These are phyloP conservation scores for Micromys minutus DNA, from an alignment of 2,113 vertebrate genomes.

Conservation along the genomic window DNA sequence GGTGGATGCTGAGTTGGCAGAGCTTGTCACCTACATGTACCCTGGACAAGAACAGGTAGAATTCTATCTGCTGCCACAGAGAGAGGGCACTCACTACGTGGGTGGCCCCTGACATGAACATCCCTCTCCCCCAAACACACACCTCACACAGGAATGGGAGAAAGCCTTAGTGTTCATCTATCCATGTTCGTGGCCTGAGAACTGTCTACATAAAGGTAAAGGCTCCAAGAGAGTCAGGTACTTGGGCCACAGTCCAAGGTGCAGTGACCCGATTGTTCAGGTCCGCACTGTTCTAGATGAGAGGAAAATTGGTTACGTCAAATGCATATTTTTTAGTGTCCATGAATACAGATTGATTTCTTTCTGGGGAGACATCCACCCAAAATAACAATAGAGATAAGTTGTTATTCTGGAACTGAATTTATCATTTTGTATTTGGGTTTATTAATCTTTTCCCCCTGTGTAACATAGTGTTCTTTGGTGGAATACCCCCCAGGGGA, in stretches of 20 bases:
- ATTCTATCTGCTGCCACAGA: background rate
- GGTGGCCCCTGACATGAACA: background rate
- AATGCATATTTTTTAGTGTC: background rate
- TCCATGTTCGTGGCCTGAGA: background rate
- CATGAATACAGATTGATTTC: background rate
- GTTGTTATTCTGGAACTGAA: too few relatives aligned
- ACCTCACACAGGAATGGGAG: too few relatives aligned
- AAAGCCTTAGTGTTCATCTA: background rate
- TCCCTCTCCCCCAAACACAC: background rate
- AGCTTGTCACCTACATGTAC: fast-evolving
- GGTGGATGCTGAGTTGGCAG: background rate
- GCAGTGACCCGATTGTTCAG: background rate
- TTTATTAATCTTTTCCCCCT: background rate
- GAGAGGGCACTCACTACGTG: background rate
- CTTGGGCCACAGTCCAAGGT: background rate
- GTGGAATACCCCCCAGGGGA: background rate
- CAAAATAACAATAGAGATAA: background rate
- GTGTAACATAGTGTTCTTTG: background rate
- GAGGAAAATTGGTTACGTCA: background rate
- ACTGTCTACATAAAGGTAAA: background rate
- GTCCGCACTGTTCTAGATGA: too few relatives aligned
- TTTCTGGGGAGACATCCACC: background rate
- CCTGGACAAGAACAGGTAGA: background rate
- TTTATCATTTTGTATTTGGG: background rate
- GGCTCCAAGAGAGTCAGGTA: background rate